Evolutionary conservation across 2,888 invertebrate genomes (phyloP), one percentile per base, ranked within the genome.

Genomic region (Agriopis marginaria): DNA sequence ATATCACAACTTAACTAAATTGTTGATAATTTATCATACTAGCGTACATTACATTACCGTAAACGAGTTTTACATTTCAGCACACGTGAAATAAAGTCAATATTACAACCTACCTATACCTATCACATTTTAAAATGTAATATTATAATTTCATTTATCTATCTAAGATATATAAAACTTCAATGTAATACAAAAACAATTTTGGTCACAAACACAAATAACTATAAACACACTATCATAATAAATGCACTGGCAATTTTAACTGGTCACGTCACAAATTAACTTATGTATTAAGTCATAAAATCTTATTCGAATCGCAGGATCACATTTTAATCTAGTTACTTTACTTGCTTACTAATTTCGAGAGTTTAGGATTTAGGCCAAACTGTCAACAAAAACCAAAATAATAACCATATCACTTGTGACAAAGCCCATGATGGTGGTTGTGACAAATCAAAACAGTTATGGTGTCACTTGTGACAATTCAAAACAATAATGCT

Each of bases 1-100:
- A 68, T 72, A 75, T 75, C 75, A 72, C 70, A 72, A 72, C 71
- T 73, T 69, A 71, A 1, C 62, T 68, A 72, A 70, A 68, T 74
- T 66, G 69, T 77, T 87, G 87, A 87, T 87, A 87, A 87, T 87
- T 87, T 87, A 90, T 90, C 90, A 88, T 90, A 90, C 89, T 78
- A 79, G 68, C 60, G 82, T 84, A 86, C 81, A 79, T 81, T 75
- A 70, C 71, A 47, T 72, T 71, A 81, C 82, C 78, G 82, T 84
- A 83, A 82, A 82, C 75, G 17, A 55, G 23, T 49, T 54, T 40
- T 7, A 63, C 77, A 75, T 68, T 76, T 68, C 59, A 74, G 77
- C 74, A 79, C 65, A 54, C 65, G 67, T 68, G 64, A 51, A 73
- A 71, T 66, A 55, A 74, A 70, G 70, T 54, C 55, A 58, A 40